These are phyloP conservation scores for Girardia tigrina DNA, from an alignment of 2,888 invertebrate genomes.

Conservation along the genomic window DNA sequence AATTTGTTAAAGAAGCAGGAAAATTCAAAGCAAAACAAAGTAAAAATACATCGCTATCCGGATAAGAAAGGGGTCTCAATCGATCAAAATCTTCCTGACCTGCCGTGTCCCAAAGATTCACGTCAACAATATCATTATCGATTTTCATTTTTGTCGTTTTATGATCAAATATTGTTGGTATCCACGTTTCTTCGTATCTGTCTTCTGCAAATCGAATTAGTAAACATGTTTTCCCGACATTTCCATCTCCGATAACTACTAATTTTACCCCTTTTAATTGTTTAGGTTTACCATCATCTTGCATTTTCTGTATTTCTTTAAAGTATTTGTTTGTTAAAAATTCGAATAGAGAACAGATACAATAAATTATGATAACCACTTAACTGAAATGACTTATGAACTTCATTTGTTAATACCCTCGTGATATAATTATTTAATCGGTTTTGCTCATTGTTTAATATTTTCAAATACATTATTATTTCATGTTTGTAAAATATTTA, in stretches of 20 bases:
- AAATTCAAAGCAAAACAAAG: neutral
- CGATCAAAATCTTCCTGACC: neutral
- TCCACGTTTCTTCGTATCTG: neutral
- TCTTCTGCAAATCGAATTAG: slow-evolving; percentile 14
- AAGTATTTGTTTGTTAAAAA: neutral
- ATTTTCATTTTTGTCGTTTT: neutral
- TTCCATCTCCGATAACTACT: neutral
- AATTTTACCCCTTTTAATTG: neutral
- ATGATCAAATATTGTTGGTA: neutral
- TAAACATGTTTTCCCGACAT: slow-evolving; percentile 16
- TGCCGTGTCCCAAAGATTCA: neutral
- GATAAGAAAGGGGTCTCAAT: neutral
- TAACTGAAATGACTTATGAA: neutral
- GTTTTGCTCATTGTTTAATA: too few species aligned
- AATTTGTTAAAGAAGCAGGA: neutral
- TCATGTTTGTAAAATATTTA: neutral
- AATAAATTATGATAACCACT: too few species aligned
- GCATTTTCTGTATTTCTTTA: neutral
- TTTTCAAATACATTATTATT: neutral
- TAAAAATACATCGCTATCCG: neutral
- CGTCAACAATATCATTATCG: neutral
- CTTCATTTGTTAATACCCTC: neutral
- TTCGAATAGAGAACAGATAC: too few species aligned
- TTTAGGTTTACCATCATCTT: neutral
- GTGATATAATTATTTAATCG: too few species aligned